Evolutionary conservation across 2,888 invertebrate genomes (phyloP), one percentile per base, ranked within the genome.

Genomic region (Hedychridium roseum): DNA sequence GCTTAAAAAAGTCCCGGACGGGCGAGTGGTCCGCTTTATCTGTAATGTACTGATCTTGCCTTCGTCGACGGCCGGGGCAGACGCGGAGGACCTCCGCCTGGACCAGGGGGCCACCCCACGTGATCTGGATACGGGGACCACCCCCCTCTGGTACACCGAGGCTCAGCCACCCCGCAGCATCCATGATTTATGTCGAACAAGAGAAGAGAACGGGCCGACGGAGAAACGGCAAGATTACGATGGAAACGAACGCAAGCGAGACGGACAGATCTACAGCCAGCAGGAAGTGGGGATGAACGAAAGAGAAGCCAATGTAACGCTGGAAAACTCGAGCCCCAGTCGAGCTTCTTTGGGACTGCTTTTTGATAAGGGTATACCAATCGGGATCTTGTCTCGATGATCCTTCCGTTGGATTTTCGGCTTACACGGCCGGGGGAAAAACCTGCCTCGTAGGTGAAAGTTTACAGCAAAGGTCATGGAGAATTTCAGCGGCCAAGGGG

Each of bases 31-130:
- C 67, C 71, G 70, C 73, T 78, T 78, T 78, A 78, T 77, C 78
- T 75, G 76, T 78, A 77, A 78, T 76, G 78, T 78, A 78, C 76
- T 76, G 78, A 78, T 78, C 78, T 76, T 71, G 71, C 74, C 71
- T 70, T 70, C 67, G 70, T 70, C 71, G 73, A 63, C 47, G 58
- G 50, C n/a, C n/a, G n/a, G n/a, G n/a, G n/a, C n/a, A n/a, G n/a
- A n/a, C n/a, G n/a, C n/a, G n/a, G n/a, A n/a, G 57, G 55, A 57
- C 55, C 44, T 48, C 44, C 50, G 43, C 34, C 18, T 54, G 62
- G 66, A 62, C 66, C 59, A 57, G 48, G 50, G 43, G 50, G 53
- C 60, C 50, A 47, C 61, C 51, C 60, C 46, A 53, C 54, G n/a
- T n/a, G 56, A 65, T 66, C 62, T 54, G 57, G 57, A 58, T 62